Base-by-base conservation (phyloP, 1,140 invertebrate genomes). In the Nephila pilipes region DNA sequence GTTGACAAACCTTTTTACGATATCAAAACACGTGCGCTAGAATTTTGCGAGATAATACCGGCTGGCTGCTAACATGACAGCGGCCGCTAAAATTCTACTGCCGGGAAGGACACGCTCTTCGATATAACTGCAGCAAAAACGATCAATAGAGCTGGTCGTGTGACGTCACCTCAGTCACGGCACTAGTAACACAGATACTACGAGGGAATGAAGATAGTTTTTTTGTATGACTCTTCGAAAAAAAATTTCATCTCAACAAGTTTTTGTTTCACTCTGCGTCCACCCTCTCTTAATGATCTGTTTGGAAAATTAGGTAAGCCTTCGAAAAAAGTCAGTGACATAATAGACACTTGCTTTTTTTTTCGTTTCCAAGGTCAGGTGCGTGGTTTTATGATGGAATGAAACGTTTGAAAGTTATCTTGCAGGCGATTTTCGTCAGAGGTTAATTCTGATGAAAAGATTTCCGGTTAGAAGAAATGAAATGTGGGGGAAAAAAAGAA, bases 121-220 rank as follows among this genome's bases (percentile, higher is more conserved):
- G 22, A 88, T 88, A 88, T 29, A 87, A 63, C 36, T 46, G 20
- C 87, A 69, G 22, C 36, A 46, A 14, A 22, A 58, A 22, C 90
- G 90, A 91, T 91, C 90, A 83, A 85, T 92, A 69, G 60, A 69
- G 80, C 46, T 38, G 20, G 65, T 12, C n/a, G n/a, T 81, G 32
- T 92, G 81, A 92, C 90, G 90, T 92, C 90, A 92, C 16, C 4
- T 16, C 25, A 55, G 90, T 63, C 81, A 92, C 63, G 90, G 90
- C 85, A 75, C 58, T 29, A 80, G 85, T 69, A 75, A 58, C 63
- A 38, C 65, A 36, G 60, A 58, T 88, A 63, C 57, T 85, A 85
- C 60, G 36, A 88, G 29, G 25, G 69, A 46, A 46, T 46, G 12
- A 46, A 46, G 46, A 46, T 6, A 46, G 46, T 10, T n/a, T n/a